Evolutionary conservation across 2,888 invertebrate genomes (phyloP), one percentile per base, ranked within the genome.

Genomic region (Dolichomitus sp.): DNA sequence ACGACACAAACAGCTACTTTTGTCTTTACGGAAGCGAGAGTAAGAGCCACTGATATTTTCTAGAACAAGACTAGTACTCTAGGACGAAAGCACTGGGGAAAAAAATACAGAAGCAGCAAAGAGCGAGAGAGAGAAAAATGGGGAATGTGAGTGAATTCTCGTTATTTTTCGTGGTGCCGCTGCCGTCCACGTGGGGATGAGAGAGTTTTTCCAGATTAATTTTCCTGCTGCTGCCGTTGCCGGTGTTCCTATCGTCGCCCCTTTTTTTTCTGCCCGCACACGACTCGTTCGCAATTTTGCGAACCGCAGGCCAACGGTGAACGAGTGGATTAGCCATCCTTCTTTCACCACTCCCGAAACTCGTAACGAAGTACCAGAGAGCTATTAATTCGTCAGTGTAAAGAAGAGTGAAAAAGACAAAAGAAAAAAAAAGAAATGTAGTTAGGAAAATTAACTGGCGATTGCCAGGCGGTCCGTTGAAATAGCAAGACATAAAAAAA

Each of bases 141-240:
- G 5, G n/a, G 40, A 54, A 59, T 45, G 50, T 14, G 45, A 72
- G 45, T 27, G 65, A 27, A 57, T 59, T 72, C 79, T 73, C 79
- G 72, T 79, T 79, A 79, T 73, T 66, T 73, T 72, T 79, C 77
- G 70, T 70, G 12, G 30, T 65, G 70, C 61, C 23, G 17, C 54
- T 78, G 23, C 45, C 23, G 54, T 65, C 73, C 73, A 50, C 73
- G 73, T 12, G 79, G 42, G 11, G 12, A 17, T 45, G 54, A 27
- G 45, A 42, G 42, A 48, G 9, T 68, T 79, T 66, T 79, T 50
- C 17, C 70, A 68, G 59, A 79, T 79, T 79, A 79, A 79, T 79
- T 79, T 73, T 50, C 59, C 59, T 42, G 59, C 66, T 59, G 73
- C 40, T 30, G 45, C 11, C 12, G 57, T 11, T 23, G 54, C 52